Evolutionary conservation across 2,797 vertebrate species (phyloP).

Genomic region (Bovichtus diacanthus): DNA sequence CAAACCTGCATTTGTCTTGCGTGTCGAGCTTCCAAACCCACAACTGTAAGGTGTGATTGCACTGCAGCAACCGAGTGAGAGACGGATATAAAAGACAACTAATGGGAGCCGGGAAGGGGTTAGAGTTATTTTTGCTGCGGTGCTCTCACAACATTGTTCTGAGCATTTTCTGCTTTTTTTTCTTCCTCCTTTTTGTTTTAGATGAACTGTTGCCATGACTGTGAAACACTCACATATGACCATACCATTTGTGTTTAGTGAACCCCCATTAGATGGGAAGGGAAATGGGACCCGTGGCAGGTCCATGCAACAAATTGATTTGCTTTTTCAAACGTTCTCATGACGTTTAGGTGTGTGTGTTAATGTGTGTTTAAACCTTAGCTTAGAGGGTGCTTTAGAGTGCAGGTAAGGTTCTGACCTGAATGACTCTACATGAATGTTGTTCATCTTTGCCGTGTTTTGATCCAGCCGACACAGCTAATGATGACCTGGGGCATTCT

Average conservation of each 20-base stretch:
- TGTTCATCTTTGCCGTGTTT: constrained; percentile 30
- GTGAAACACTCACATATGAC: not conserved
- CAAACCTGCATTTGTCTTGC: constrained; percentile 33
- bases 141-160: constrained; percentile 1
- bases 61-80: not conserved
- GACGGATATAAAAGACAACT: not conserved
- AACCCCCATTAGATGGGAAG: not conserved
- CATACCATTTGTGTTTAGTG: not conserved
- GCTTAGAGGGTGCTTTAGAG: constrained; percentile 10
- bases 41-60: constrained; percentile 30
- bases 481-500: constrained; percentile 35
- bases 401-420: constrained; percentile 28
- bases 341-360: not conserved
- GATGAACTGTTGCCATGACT: constrained; percentile 15
- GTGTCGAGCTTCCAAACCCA: constrained; percentile 36
- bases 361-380: constrained; percentile 9
- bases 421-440: constrained; percentile 36
- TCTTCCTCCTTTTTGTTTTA: not conserved
- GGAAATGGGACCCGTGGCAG: not conserved
- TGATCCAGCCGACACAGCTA: constrained; percentile 27
- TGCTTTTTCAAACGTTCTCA: not conserved
- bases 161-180: constrained; percentile 20
- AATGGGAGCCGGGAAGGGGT: not conserved
- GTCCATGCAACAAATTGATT: constrained; percentile 2
- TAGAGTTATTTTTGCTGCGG: not conserved